Evolutionary conservation across 2,113 vertebrate species (phyloP).

Genomic region (Cyprinodon tularosa): DNA sequence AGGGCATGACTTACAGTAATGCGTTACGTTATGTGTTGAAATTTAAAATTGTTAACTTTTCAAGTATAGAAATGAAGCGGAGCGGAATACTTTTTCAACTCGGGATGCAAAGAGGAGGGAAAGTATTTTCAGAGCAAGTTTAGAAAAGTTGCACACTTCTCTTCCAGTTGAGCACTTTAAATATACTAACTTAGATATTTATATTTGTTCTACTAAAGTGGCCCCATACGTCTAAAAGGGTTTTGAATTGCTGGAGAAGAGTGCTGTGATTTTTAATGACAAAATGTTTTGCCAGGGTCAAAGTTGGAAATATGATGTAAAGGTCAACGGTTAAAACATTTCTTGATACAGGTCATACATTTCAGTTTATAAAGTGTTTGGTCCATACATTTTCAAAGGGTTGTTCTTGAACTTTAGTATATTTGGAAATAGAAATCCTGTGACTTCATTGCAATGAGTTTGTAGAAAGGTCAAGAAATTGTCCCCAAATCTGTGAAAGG

Average conservation of each 20-base stretch:
- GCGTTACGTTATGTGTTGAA: not conserved
- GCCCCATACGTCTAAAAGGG: not conserved
- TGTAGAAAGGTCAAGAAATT: not conserved
- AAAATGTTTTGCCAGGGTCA: not conserved
- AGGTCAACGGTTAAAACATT: not conserved
- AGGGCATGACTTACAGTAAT: not conserved
- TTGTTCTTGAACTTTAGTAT: slow-evolving; percentile 9
- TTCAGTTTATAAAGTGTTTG: slow-evolving; percentile 7
- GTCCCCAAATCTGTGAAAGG: not conserved
- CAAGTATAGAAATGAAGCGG: slow-evolving; percentile 19
- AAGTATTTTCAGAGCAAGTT: not conserved
- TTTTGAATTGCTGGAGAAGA: not conserved
- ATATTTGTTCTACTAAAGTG: not conserved
- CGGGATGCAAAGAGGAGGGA: not conserved
- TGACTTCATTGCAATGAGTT: not conserved
- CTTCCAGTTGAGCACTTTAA: not conserved
- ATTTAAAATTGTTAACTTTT: slow-evolving; percentile 22
- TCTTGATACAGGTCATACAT: not conserved
- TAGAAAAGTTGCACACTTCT: not conserved
- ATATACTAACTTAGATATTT: not conserved
- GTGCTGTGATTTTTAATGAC: not conserved
- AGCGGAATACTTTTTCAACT: not conserved
- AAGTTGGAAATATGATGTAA: slow-evolving; percentile 10
- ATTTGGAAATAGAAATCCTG: not conserved
- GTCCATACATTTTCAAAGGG: not conserved